Evolutionary conservation across 53 echinoderm and acorn worm genomes (phyloP).

Genomic region (Zoroaster sp.): DNA sequence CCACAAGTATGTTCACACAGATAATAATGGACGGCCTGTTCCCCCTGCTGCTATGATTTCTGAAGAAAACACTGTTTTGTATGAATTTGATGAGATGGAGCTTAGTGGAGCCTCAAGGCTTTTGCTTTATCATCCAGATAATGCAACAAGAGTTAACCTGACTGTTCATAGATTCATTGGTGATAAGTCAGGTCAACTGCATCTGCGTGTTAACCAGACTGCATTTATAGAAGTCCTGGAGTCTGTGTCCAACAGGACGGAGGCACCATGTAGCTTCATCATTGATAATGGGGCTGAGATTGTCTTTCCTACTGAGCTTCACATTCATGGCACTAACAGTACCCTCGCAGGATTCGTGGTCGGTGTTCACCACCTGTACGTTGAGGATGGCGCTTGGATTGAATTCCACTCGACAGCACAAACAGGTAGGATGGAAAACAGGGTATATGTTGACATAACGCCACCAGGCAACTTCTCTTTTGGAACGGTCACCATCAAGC

Average conservation of each 20-base stretch:
- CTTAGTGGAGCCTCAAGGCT: constrained; percentile 82
- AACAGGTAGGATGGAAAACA: constrained; percentile 75
- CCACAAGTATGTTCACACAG: constrained; percentile 80
- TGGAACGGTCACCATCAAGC: constrained; percentile 84
- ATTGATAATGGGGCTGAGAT: constrained; percentile 70
- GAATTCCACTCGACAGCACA: constrained; percentile 79
- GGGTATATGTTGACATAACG: constrained; percentile 68
- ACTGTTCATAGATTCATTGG: constrained; percentile 85
- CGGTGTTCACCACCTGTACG: constrained; percentile 88
- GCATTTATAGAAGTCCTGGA: constrained; percentile 83
- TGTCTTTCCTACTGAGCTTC: constrained; percentile 81
- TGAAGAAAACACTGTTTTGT: constrained; percentile 62
- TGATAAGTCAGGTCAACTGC: constrained; percentile 84
- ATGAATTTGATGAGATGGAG: constrained; percentile 92
- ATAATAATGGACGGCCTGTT: constrained; percentile 79
- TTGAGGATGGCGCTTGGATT: constrained; percentile 78
- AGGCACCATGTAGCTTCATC: constrained; percentile 88
- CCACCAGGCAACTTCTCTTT: constrained; percentile 87
- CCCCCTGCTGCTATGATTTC: constrained; percentile 87
- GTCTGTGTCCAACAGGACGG: constrained; percentile 79
- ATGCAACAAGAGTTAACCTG: constrained; percentile 80
- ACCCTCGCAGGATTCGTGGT: constrained; percentile 74
- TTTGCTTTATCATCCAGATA: constrained; percentile 80
- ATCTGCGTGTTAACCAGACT: constrained; percentile 77
- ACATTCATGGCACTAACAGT: constrained; percentile 92